These are phyloP conservation scores for Contarinia nasturtii DNA, from an alignment of 1,140 invertebrate species.

Conservation along the genomic window DNA sequence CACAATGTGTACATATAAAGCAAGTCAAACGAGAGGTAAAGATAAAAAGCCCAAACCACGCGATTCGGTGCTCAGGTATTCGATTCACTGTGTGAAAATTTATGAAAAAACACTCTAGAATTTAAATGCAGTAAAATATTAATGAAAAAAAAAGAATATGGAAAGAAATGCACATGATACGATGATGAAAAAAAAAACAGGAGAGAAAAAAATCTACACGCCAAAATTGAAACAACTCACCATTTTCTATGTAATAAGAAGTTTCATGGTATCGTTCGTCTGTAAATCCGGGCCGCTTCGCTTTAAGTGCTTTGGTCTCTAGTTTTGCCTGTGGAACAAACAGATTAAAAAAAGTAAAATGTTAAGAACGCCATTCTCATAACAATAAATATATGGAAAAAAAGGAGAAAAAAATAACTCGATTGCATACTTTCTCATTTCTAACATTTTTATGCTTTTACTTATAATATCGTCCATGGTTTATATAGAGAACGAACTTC, in stretches of 20 bases:
- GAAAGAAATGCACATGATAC: no score
- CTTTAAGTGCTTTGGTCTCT: conserved; percentile 82
- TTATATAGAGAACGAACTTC: background rate
- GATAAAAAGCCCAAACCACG: no score
- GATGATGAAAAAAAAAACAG: background rate
- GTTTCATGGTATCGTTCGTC: conserved; percentile 87
- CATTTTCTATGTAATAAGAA: conserved; percentile 92
- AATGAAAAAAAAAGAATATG: no score
- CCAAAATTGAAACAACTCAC: conserved; percentile 31
- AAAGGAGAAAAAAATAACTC: background rate
- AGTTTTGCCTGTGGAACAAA: conserved; percentile 57
- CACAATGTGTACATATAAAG: no score
- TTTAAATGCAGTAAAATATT: no score
- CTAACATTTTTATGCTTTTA: no score
- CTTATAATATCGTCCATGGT: background rate
- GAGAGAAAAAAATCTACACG: conserved; percentile 5
- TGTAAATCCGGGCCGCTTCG: conserved; percentile 78
- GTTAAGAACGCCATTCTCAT: background rate
- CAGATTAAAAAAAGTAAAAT: background rate
- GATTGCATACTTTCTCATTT: no score
- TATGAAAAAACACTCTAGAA: no score
- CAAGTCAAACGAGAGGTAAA: no score
- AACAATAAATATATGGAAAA: background rate
- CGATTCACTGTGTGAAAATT: no score
- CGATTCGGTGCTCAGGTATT: no score